These are phyloP conservation scores for Notothenia rossii DNA, from an alignment of 2,113 vertebrate genomes.

Conservation along the genomic window DNA sequence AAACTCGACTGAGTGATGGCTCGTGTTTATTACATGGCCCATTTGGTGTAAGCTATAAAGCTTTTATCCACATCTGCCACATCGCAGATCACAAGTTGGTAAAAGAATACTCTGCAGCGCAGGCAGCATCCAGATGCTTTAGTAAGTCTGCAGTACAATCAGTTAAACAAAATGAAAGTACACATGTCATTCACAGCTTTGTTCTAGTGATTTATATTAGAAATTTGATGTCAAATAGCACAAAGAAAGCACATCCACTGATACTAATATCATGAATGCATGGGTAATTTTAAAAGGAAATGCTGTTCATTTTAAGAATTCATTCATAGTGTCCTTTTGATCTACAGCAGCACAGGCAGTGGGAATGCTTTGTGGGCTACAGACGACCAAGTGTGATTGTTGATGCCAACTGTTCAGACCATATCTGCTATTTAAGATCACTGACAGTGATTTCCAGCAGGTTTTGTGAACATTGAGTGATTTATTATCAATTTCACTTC, in stretches of 20 bases:
- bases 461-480: conserved; percentile 46
- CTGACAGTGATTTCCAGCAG: conserved; percentile 27
- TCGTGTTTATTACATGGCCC: conserved; percentile 64
- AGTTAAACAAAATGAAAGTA: conserved; percentile 31
- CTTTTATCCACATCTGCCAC: conserved; percentile 69
- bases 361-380: conserved; percentile 22
- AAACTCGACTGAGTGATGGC: conserved; percentile 60
- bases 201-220: neutral
- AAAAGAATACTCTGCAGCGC: conserved; percentile 31
- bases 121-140: conserved; percentile 31
- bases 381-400: conserved; percentile 41
- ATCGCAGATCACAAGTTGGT: conserved; percentile 45
- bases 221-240: conserved; percentile 18
- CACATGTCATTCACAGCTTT: neutral
- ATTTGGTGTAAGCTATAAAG: conserved; percentile 66
- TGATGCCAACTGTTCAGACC: conserved; percentile 22
- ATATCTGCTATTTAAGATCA: conserved; percentile 40
- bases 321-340: conserved; percentile 58
- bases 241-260: conserved; percentile 9
- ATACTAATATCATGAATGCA: conserved; percentile 29
- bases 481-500: conserved; percentile 49
- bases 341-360: conserved; percentile 40
- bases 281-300: conserved; percentile 52
- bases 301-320: conserved; percentile 56
- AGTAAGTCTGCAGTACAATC: conserved; percentile 30